These are phyloP conservation scores for Oxyura jamaicensis DNA, from an alignment of 2,113 vertebrate genomes.

Conservation along the genomic window DNA sequence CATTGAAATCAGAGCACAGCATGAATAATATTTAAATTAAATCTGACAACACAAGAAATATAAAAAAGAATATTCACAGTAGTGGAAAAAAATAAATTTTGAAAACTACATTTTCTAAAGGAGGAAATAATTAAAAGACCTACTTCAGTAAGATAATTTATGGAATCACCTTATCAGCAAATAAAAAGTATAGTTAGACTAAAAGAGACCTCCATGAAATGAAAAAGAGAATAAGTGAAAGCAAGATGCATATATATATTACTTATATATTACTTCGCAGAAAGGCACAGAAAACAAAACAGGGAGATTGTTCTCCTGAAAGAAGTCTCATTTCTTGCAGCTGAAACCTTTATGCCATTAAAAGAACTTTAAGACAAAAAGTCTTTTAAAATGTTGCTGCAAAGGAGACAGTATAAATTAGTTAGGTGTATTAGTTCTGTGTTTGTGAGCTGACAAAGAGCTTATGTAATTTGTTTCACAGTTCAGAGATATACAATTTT, in stretches of 20 bases:
- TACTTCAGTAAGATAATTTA: background rate
- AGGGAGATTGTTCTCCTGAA: background rate
- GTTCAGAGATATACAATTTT: background rate
- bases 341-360: background rate
- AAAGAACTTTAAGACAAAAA: background rate
- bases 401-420: background rate
- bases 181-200: slow-evolving; percentile 25
- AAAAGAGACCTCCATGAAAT: slow-evolving; percentile 29
- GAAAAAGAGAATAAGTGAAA: slow-evolving; percentile 30
- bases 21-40: slow-evolving; percentile 59
- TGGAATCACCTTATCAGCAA: slow-evolving; percentile 33
- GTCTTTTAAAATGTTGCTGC: background rate
- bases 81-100: slow-evolving; percentile 51
- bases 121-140: slow-evolving; percentile 44
- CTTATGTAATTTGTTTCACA: background rate
- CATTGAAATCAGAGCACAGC: slow-evolving; percentile 51
- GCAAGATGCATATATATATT: background rate
- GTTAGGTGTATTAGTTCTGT: background rate
- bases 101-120: slow-evolving; percentile 43
- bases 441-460: background rate
- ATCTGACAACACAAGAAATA: slow-evolving; percentile 22
- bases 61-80: background rate
- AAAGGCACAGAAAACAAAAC: slow-evolving; percentile 3
- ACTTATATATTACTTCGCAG: background rate
- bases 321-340: background rate